Base-by-base conservation (phyloP, 1,140 invertebrate species). In the Teleopsis dalmanni region DNA sequence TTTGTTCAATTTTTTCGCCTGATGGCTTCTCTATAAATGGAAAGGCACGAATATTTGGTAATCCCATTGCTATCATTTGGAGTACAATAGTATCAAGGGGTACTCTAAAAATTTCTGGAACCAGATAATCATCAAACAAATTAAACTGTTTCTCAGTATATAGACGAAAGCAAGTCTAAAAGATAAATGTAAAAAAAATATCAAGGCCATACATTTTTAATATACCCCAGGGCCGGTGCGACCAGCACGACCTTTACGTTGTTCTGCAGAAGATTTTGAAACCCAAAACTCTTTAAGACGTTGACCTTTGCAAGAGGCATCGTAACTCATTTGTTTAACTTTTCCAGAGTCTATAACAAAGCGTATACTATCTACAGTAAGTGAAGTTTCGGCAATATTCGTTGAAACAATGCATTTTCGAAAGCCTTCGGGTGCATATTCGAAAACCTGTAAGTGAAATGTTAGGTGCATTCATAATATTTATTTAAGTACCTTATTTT, bases 371-470 rank as follows among this genome's bases (percentile, higher is more conserved):
- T 99, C 96, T 50, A 99, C 98, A 0, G 97, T 99, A 4, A 99
- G 86, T 5, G 95, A 98, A 1, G 97, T 99, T 77, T 99, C 97
- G 0, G 97, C 95, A 48, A 99, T 98, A 65, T 99, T 99, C n/a
- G 96, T 99, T 1, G 94, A 93, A 3, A 99, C 82, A 51, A 99
- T 95, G 68, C 95, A 98, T 74, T 99, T 99, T 52, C 96, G 76
- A 2, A 94, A 79, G 21, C 93, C 91, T 51, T 94, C 88, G 16
- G 94, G 95, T n/a, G 94, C 80, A 69, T 94, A 91, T 62, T 97
- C 92, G 72, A 99, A 99, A 6, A 97, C 91, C 85, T 88, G 52
- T 29, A 70, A 73, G 11, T 40, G 38, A 38, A 34, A 26, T 14
- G 35, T 34, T 29, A 21, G 11, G 13, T 19, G 18, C 25, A 13